These are phyloP conservation scores for Macrocentrus cingulum DNA, from an alignment of 1,140 invertebrate genomes.

Conservation along the genomic window DNA sequence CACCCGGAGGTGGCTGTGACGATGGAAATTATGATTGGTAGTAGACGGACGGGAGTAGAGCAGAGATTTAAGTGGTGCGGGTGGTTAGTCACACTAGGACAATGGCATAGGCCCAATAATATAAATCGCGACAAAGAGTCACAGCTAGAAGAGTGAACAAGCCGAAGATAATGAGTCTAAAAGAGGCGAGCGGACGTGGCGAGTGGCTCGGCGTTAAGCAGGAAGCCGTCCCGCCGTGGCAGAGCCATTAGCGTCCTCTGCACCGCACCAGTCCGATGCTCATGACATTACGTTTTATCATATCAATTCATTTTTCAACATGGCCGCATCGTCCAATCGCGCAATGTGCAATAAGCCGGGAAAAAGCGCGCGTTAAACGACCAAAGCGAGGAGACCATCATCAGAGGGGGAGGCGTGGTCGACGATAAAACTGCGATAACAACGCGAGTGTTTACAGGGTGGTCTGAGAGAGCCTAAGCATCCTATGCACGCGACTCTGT, in stretches of 20 bases:
- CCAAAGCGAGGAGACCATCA: neutral
- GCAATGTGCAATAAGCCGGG: constrained; percentile 1
- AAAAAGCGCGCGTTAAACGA: constrained; percentile 7
- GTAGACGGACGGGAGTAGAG: constrained; percentile 43
- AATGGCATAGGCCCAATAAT: too few species aligned
- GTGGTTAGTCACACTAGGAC: neutral
- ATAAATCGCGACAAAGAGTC: neutral
- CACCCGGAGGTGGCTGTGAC: constrained; percentile 59
- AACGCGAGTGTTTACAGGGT: constrained; percentile 15
- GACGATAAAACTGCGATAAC: constrained; percentile 26
- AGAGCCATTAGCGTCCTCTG: constrained; percentile 47
- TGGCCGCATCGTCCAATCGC: constrained; percentile 31
- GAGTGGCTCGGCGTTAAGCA: constrained; percentile 59
- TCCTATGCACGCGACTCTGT: constrained; percentile 23
- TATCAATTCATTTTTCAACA: constrained; percentile 45
- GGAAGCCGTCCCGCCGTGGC: constrained; percentile 58
- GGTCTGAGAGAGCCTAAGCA: constrained; percentile 14
- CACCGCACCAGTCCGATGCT: constrained; percentile 19
- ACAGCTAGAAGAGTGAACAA: neutral
- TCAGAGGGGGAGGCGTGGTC: constrained; percentile 19
- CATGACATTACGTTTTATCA: constrained; percentile 29
- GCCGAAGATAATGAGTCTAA: constrained; percentile 20
- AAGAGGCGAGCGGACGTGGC: constrained; percentile 51
- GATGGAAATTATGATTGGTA: constrained; percentile 59
- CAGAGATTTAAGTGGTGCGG: constrained; percentile 28